Base-by-base conservation (phyloP, 2,888 invertebrate species). In the Drosophila tanythrix region DNA sequence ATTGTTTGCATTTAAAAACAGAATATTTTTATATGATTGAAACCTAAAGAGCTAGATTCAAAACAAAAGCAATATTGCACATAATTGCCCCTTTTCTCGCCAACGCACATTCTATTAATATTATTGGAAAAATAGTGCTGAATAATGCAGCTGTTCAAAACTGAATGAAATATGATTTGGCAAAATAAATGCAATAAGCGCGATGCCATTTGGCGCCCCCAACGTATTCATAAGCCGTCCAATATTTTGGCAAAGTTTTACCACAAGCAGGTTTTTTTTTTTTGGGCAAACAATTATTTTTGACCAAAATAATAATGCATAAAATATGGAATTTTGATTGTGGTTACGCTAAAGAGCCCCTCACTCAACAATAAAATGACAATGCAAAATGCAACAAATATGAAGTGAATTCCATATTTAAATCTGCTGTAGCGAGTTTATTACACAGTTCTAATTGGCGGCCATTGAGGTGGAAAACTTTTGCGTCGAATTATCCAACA, bases 401-500 rank as follows among this genome's bases (percentile, higher is more conserved):
- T 57, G 40, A 46, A 63, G 21, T 48, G 46, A n/a, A 35, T 46
- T n/a, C 13, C 55, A 62, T 69, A 62, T 69, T 55, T 55, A 67
- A 70, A 70, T 63, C 50, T 53, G 57, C 55, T 67, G 27, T 25
- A 56, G 13, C 48, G 52, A 73, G 70, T 81, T 62, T 74, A 81
- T 79, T 82, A 79, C 27, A 68, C 63, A 61, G 48, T 51, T 71
- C 55, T 79, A 74, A 79, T 73, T 76, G 69, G 79, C 51, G 72
- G 68, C 69, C 48, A 25, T 31, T 59, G 50, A 67, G 50, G 38
- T 59, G 52, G 36, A 21, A 57, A 77, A 58, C 25, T 48, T 59
- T 68, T 61, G 31, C 1, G 31, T 38, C 27, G 13, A 33, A 11
- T 21, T 43, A n/a, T 33, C 38, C 25, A 25, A 25, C 4, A 55